Base-by-base conservation (phyloP, 2,113 vertebrate species). In the Benitochromis conjunctus region DNA sequence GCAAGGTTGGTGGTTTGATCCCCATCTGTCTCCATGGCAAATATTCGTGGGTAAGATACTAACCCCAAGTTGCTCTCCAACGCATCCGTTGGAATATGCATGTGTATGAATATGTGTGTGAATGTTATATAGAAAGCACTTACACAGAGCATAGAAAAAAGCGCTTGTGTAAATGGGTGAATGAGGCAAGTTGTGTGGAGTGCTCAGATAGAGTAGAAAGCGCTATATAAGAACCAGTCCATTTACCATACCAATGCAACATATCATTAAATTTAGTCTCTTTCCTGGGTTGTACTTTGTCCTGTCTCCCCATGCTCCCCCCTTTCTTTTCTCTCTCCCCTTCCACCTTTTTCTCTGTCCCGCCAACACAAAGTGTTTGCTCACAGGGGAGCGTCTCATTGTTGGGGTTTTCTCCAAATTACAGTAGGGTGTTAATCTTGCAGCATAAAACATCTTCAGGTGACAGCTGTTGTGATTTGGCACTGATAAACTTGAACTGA, bases 221-320 rank as follows among this genome's bases (percentile, higher is more conserved):
- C 2, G 34, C 19, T n/a, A 38, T 64, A 13, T 64, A 38, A 21
- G 1, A 64, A 64, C 18, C 10, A 64, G 34, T 64, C 4, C 34
- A 0, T 64, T 21, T 38, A 64, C 60, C 60, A 64, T 64, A 6
- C 38, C 41, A 16, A 24, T 69, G 62, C 19, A 41, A 41, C 62
- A 66, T 41, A 38, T 66, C 62, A 4, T 24, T 21, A 24, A 8
- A 24, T 24, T 24, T 24, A 14, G 36, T 5, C 62, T 24, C n/a
- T 66, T 41, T 36, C 36, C 34, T 41, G 12, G 36, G 62, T 66
- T 66, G n/a, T 46, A 43, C 46, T 71, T 71, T 10, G 21, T 18
- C 0, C 43, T 43, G 3, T 46, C 66, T 71, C 24, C 0, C 2
- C 46, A 26, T 0, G 0, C 3, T 46, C 38, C 46, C 21, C 8